Base-by-base conservation (phyloP, 2,797 vertebrate genomes). In the Myotis planiceps region DNA sequence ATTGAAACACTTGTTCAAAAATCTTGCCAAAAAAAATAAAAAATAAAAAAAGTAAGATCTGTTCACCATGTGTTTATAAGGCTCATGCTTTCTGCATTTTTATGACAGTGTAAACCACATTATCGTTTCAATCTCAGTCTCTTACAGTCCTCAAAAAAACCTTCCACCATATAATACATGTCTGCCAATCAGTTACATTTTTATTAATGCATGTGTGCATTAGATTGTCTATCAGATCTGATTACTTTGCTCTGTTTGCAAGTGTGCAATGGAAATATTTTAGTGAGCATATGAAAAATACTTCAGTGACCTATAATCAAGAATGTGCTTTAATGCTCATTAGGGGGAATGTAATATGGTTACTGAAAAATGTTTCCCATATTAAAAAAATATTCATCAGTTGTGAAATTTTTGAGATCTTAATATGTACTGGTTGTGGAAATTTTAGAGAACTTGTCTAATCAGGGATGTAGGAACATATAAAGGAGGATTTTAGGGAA, bases 1-100 rank as follows among this genome's bases (percentile, higher is more conserved):
- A 76, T 74, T 85, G 92, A 97, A 95, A 90, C 93, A 97, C 97
- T 96, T 98, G 94, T 90, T 95, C 34, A 94, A 51, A 96, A 96
- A 83, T 74, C 53, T 93, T 96, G 93, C 93, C 96, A 80, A 51
- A 96, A 97, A 90, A 93, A 92, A 34, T 39, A 39, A 39, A 82
- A 83, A 49, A 96, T 96, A 87, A 93, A 92, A n/a, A 87, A 76
- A 96, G 71, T 92, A 79, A 94, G 88, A 93, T 96, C 75, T 94
- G 84, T 94, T 97, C 60, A 85, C 84, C 94, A 90, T 88, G 94
- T 96, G 90, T 95, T 89, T 96, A 69, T 96, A 91, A 92, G 80
- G 71, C 96, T 95, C 83, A 39, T 69, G 68, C 81, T 94, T 60
- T 93, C 83, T 96, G 23, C 80, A 79, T 95, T 96, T 75, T 95